phyloP scores from a whole-genome alignment of 2,113 vertebrate genomes.

The Ictalurus punctatus region DNA sequence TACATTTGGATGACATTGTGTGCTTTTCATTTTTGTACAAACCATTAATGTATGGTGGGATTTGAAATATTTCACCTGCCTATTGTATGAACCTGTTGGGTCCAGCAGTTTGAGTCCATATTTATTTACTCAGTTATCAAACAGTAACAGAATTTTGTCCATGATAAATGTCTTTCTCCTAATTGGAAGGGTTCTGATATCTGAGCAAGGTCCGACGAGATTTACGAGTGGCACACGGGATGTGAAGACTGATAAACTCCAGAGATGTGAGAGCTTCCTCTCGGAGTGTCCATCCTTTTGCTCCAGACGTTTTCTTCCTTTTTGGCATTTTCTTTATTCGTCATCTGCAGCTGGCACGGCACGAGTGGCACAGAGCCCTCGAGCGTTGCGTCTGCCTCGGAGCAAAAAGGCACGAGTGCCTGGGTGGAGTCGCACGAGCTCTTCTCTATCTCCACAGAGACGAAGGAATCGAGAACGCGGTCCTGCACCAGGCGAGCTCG shows the following conservation, averaged over 20 bases:
- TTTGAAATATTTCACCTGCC: not conserved
- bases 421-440: constrained; percentile 88
- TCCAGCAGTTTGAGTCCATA: not conserved
- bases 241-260: constrained; percentile 63
- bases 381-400: constrained; percentile 73
- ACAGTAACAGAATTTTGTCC: not conserved
- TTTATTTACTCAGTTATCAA: constrained; percentile 3
- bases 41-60: not conserved
- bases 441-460: constrained; percentile 81
- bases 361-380: constrained; percentile 75
- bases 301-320: constrained; percentile 67
- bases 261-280: constrained; percentile 56
- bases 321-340: not conserved
- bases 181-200: constrained; percentile 26
- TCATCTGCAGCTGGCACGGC: constrained; percentile 75
- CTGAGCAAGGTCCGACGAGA: not conserved
- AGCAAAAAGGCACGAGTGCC: constrained; percentile 78
- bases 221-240: constrained; percentile 59
- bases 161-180: constrained; percentile 20
- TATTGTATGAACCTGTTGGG: not conserved
- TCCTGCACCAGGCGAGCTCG: constrained; percentile 67
- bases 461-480: constrained; percentile 69
- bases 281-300: constrained; percentile 49
- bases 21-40: not conserved
- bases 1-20: not conserved